Percentiles rank a stretch among this genome's conserved stretches.
Evolutionary conservation across 2,797 vertebrate genomes (phyloP).

Genomic region (Leucoraja ocellata): DNA sequence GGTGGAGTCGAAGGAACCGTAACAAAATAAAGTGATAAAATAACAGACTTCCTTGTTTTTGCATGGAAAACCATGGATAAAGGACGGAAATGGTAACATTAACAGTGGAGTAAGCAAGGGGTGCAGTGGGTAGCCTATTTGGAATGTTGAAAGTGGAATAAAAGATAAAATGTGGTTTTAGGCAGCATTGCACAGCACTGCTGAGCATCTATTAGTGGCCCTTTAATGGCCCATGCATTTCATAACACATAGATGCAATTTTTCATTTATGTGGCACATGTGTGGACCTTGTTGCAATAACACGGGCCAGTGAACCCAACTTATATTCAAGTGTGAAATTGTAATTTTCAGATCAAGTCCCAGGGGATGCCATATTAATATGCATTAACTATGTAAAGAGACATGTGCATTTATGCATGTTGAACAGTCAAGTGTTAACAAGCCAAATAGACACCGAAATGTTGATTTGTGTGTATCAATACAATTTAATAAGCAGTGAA

Average conservation of each 20-base stretch:
- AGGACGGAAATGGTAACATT: too few relatives aligned
- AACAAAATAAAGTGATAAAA: too few relatives aligned
- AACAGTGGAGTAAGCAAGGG: too few relatives aligned
- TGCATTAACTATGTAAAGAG: background rate
- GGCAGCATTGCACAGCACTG: background rate
- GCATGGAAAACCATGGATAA: too few relatives aligned
- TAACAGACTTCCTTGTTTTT: too few relatives aligned
- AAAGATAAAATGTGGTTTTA: too few relatives aligned
- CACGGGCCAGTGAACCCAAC: background rate
- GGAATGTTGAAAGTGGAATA: too few relatives aligned
- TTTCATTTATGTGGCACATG: background rate
- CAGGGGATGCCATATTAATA: slow-evolving; percentile 8
- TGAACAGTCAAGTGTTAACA: slow-evolving; percentile 13
- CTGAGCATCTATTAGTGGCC: background rate
- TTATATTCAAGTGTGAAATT: slow-evolving; percentile 22
- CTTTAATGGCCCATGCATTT: background rate
- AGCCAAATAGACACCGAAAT: background rate
- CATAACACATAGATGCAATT: background rate
- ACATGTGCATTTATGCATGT: background rate
- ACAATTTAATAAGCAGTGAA: background rate
- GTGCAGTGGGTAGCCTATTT: too few relatives aligned
- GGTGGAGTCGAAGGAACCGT: too few relatives aligned
- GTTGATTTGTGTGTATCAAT: background rate
- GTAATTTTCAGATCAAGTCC: background rate
- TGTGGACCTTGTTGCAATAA: background rate